Percentiles rank a stretch among this genome's conserved stretches.
phyloP scores from a whole-genome alignment of 2,113 vertebrate species.

The Edolisoma coerulescens region DNA sequence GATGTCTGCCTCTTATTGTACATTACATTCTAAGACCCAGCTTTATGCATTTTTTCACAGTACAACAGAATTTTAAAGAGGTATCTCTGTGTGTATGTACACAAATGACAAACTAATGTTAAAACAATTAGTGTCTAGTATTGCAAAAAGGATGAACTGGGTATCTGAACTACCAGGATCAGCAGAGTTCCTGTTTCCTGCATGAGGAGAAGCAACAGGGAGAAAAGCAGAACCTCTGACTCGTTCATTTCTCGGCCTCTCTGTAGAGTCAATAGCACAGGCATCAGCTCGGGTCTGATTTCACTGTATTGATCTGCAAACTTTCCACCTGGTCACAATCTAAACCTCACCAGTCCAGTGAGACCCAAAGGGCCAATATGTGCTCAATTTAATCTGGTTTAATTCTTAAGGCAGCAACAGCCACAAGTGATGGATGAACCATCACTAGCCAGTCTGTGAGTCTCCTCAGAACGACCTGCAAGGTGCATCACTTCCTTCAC shows the following conservation, averaged over 20 bases:
- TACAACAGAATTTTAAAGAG: not conserved
- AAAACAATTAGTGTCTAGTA: not conserved
- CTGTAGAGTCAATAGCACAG: not conserved
- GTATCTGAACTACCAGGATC: not conserved
- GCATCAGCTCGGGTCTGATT: not conserved
- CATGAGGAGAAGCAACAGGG: not conserved
- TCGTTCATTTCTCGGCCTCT: not conserved
- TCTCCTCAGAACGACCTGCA: not conserved
- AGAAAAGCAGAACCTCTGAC: not conserved
- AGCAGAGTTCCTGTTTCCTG: not conserved
- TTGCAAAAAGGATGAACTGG: not conserved
- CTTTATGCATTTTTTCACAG: not conserved
- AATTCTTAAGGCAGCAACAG: not conserved
- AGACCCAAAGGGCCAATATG: not conserved
- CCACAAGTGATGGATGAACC: not conserved
- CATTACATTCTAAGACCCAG: not conserved
- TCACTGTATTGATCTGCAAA: not conserved
- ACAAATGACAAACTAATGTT: not conserved
- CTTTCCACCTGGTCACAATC: not conserved
- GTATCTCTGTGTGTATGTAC: accelerated
- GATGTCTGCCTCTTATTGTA: not conserved
- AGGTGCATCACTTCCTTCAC: not conserved
- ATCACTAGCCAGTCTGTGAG: too few species aligned
- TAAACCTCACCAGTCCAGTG: not conserved
- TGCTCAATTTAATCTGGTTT: not conserved